Percentiles rank a stretch among this genome's conserved stretches.
These are phyloP conservation scores for Halcyon badia DNA, from an alignment of 2,797 vertebrate genomes.

Conservation along the genomic window DNA sequence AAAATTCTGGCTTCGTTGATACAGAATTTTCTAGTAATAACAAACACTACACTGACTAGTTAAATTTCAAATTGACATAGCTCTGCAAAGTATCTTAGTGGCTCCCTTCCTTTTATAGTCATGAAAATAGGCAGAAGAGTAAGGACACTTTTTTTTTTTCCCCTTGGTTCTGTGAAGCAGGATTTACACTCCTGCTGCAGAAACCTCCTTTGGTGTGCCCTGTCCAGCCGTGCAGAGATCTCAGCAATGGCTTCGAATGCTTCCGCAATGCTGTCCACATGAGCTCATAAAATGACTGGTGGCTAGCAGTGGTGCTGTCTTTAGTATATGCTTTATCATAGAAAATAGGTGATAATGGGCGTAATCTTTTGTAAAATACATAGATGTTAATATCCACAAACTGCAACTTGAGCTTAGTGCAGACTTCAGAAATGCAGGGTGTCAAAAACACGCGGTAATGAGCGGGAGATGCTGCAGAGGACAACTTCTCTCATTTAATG, in stretches of 20 bases:
- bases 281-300: background rate
- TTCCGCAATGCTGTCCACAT: fast-evolving
- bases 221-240: background rate
- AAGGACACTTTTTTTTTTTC: background rate
- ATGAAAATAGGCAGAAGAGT: background rate
- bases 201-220: fast-evolving
- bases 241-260: background rate
- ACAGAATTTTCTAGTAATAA: background rate
- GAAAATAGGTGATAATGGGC: background rate
- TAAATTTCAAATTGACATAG: background rate
- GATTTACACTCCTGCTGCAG: background rate
- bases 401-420: background rate
- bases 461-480: background rate
- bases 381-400: fast-evolving
- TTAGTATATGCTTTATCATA: background rate
- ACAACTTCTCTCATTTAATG: background rate
- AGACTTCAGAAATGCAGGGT: background rate
- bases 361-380: background rate
- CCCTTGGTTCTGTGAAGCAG: background rate
- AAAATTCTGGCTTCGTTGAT: background rate
- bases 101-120: background rate
- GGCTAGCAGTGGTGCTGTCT: background rate
- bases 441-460: fast-evolving
- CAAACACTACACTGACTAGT: fast-evolving
- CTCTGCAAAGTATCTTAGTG: background rate